Percentiles rank a stretch among this genome's conserved stretches.
phyloP scores from a whole-genome alignment of 2,888 invertebrate genomes.

The Palloptera scutellata region DNA sequence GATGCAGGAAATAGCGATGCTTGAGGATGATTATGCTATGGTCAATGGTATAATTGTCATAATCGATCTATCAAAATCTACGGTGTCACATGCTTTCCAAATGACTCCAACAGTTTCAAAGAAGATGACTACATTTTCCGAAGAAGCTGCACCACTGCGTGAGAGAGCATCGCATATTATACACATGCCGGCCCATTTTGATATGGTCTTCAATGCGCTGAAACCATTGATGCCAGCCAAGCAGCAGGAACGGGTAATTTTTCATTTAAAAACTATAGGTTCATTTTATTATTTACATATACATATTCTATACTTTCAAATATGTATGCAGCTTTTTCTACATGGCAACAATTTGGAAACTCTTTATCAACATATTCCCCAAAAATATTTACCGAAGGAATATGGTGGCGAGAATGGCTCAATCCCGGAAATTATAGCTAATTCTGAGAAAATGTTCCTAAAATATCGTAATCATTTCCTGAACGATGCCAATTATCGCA shows the following conservation, averaged over 20 bases:
- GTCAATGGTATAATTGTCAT: slow-evolving; percentile 67
- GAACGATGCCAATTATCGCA: slow-evolving; percentile 50
- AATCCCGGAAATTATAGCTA: slow-evolving; percentile 50
- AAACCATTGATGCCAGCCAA: slow-evolving; percentile 70
- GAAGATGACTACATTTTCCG: slow-evolving; percentile 66
- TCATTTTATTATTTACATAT: not conserved
- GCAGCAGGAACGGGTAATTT: slow-evolving; percentile 68
- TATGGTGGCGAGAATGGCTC: slow-evolving; percentile 71
- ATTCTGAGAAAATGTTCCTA: slow-evolving; percentile 41
- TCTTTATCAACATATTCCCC: slow-evolving; percentile 69
- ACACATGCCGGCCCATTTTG: slow-evolving; percentile 69
- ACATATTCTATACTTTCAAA: not conserved
- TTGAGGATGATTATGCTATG: slow-evolving; percentile 69
- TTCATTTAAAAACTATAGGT: not conserved
- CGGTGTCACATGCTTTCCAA: slow-evolving; percentile 67
- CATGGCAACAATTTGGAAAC: slow-evolving; percentile 68
- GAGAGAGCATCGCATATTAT: slow-evolving; percentile 69
- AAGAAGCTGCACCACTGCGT: slow-evolving; percentile 71
- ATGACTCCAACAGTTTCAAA: slow-evolving; percentile 69
- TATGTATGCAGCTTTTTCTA: slow-evolving; percentile 66
- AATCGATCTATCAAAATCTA: slow-evolving; percentile 67
- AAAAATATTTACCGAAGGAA: slow-evolving; percentile 70
- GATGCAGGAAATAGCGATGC: slow-evolving; percentile 67
- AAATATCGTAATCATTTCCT: slow-evolving; percentile 45
- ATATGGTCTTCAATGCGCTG: slow-evolving; percentile 67